phyloP scores from a whole-genome alignment of 2,888 invertebrate species.

The Loripinus fragilis region DNA sequence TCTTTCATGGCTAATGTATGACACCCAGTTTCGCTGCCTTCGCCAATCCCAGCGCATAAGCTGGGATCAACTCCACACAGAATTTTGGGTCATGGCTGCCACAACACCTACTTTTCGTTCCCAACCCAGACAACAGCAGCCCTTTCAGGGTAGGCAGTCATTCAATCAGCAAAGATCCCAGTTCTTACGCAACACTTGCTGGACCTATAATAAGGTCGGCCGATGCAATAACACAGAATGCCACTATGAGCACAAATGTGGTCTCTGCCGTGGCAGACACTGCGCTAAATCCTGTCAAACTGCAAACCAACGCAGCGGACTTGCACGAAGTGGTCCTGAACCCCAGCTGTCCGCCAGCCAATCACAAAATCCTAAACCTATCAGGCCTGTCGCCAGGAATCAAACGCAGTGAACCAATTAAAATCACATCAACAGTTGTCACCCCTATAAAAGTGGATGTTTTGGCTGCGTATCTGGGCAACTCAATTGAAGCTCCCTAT shows the following conservation, averaged over 20 bases:
- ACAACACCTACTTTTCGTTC: neutral
- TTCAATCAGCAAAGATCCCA: neutral
- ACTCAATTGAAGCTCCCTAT: neutral
- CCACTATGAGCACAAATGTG: neutral
- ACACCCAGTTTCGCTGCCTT: neutral
- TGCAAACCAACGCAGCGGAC: neutral
- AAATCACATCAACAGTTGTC: neutral
- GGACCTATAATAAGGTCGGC: neutral
- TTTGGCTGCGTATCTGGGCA: neutral
- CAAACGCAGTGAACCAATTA: neutral
- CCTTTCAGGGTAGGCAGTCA: neutral
- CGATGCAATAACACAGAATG: neutral
- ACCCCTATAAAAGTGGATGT: neutral
- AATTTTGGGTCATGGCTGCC: neutral
- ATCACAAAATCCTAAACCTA: neutral
- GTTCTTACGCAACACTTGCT: neutral
- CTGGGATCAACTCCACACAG: neutral
- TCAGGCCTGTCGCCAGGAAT: neutral
- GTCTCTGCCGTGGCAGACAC: conserved; percentile 7
- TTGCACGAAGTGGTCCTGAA: neutral
- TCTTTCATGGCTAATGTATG: conserved; percentile 1
- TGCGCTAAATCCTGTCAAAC: neutral
- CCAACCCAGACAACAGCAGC: neutral
- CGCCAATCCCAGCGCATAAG: neutral
- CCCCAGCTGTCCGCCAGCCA: neutral